phyloP scores from a whole-genome alignment of 2,113 vertebrate genomes.

The Platysternon megacephalum region DNA sequence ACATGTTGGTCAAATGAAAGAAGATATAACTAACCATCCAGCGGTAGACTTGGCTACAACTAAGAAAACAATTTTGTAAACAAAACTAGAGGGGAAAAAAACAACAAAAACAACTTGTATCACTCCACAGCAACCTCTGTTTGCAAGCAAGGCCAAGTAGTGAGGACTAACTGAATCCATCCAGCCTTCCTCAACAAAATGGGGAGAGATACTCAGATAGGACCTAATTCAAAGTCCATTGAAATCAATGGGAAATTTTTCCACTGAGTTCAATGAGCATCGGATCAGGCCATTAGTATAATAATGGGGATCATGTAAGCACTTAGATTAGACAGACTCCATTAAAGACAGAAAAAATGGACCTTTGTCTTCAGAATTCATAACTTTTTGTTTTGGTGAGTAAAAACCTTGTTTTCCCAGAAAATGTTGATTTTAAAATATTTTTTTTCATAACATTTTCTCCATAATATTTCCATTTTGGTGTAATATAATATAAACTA shows the following conservation, averaged over 20 bases:
- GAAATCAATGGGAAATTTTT: not conserved
- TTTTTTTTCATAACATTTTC: not conserved
- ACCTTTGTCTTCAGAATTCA: not conserved
- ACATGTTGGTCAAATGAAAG: not conserved
- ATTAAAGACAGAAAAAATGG: not conserved
- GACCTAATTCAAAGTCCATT: not conserved
- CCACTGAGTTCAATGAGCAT: not conserved
- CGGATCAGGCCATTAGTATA: not conserved
- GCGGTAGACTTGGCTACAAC: not conserved
- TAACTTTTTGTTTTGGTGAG: not conserved
- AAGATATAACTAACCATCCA: not conserved
- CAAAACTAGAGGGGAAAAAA: not conserved
- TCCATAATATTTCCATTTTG: not conserved
- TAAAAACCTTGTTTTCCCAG: not conserved
- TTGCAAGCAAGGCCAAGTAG: not conserved
- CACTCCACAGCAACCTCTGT: not conserved
- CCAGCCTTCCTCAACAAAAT: not conserved
- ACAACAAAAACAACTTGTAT: not conserved
- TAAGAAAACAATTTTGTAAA: not conserved
- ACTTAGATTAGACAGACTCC: not conserved
- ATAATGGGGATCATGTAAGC: not conserved
- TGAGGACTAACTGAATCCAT: not conserved
- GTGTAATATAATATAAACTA: not conserved
- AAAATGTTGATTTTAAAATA: not conserved
- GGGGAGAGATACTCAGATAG: not conserved